Conservation (phyloP, 2,113 vertebrate genomes). For the Crotophaga sulcirostris region DNA sequence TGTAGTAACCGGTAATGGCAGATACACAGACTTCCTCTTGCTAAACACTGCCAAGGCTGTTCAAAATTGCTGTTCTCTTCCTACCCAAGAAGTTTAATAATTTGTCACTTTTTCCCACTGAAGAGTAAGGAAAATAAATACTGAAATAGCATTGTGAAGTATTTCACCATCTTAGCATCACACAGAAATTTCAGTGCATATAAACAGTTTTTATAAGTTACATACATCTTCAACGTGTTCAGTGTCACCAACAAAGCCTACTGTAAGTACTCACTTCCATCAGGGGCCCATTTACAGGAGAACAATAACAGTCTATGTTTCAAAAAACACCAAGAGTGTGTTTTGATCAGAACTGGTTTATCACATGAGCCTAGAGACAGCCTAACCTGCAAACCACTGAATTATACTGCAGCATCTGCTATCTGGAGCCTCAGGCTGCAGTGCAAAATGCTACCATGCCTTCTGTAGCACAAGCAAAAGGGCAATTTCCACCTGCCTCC, state of each 20-base stretch:
- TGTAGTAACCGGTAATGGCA: slow-evolving; percentile 1
- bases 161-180: not conserved
- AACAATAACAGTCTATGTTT: not conserved
- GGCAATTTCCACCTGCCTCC: not conserved
- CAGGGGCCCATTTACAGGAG: not conserved
- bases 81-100: not conserved
- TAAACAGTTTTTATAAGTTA: not conserved
- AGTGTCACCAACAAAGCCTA: not conserved
- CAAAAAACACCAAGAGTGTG: not conserved
- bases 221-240: not conserved
- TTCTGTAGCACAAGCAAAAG: not conserved
- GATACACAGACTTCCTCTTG: slow-evolving; percentile 27
- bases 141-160: not conserved
- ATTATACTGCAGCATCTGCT: not conserved
- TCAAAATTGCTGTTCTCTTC: not conserved
- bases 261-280: not conserved
- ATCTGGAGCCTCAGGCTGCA: not conserved
- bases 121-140: not conserved
- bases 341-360: not conserved
- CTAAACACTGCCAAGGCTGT: slow-evolving; percentile 12
- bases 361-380: not conserved
- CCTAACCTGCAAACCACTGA: not conserved
- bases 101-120: not conserved
- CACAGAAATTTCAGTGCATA: not conserved
- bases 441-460: not conserved